Evolutionary conservation across 2,888 invertebrate genomes (phyloP).

Genomic region (Falcaria lacertinaria): DNA sequence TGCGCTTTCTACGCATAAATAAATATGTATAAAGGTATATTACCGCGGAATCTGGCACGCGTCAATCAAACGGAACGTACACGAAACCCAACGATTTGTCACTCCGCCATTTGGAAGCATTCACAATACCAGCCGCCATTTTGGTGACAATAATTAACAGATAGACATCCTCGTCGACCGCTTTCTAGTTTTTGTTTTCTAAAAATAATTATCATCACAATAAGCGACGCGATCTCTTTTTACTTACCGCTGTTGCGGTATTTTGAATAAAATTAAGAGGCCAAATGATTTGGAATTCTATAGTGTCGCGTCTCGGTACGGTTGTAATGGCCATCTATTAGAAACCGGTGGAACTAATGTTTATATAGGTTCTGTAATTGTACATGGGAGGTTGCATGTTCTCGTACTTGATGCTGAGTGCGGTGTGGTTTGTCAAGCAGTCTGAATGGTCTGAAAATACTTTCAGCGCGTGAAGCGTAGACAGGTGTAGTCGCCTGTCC

Average conservation of each 20-base stretch:
- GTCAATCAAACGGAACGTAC: slow-evolving; percentile 74
- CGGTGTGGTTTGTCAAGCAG: background rate
- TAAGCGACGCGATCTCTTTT: slow-evolving; percentile 72
- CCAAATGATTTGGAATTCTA: slow-evolving; percentile 61
- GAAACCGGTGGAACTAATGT: slow-evolving; percentile 52
- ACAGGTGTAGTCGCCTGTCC: slow-evolving; percentile 48
- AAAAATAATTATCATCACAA: slow-evolving; percentile 78
- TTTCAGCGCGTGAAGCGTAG: slow-evolving; percentile 59
- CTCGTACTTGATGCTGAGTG: background rate
- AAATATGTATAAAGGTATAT: slow-evolving; percentile 72
- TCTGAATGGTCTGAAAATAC: slow-evolving; percentile 46
- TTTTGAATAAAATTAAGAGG: slow-evolving; percentile 73
- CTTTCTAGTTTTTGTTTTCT: slow-evolving; percentile 78
- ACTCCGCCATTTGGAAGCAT: slow-evolving; percentile 70
- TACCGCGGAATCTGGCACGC: slow-evolving; percentile 71
- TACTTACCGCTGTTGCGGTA: slow-evolving; percentile 74
- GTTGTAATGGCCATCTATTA: slow-evolving; percentile 55
- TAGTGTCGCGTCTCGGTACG: slow-evolving; percentile 42
- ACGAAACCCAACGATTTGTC: slow-evolving; percentile 72
- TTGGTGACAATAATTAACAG: slow-evolving; percentile 78
- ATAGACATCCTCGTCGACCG: slow-evolving; percentile 69
- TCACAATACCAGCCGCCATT: slow-evolving; percentile 70
- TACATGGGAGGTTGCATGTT: slow-evolving; percentile 1
- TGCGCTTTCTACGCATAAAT: slow-evolving; percentile 76
- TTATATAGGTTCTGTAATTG: slow-evolving; percentile 29